These are phyloP conservation scores for Pogonus chalceus DNA, from an alignment of 1,140 invertebrate species.

Conservation along the genomic window DNA sequence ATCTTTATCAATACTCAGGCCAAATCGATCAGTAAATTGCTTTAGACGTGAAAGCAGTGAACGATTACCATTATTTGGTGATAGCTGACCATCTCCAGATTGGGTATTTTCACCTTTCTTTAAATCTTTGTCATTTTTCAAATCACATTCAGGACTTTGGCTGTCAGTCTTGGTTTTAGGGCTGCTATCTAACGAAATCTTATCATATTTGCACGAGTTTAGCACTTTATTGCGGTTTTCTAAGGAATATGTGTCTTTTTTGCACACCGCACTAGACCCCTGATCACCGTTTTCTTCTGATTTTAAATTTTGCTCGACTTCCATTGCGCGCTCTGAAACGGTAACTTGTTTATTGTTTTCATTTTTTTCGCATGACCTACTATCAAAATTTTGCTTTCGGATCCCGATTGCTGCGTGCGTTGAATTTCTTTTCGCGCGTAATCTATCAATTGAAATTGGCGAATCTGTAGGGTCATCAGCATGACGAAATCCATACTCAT, in stretches of 20 bases:
- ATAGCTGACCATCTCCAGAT: not conserved
- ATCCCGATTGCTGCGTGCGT: not conserved
- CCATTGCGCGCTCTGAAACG: not conserved
- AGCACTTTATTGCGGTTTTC: not conserved
- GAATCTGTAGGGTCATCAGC: not conserved
- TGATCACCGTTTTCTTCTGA: not conserved
- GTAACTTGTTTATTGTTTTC: not conserved
- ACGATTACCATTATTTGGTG: constrained; percentile 9
- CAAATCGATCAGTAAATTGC: constrained; percentile 31
- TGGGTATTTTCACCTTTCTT: not conserved
- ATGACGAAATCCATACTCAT: not conserved
- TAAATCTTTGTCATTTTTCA: constrained; percentile 12
- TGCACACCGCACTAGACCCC: not conserved
- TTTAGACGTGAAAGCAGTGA: constrained; percentile 28
- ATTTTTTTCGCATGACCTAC: constrained; percentile 1
- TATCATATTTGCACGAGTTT: not conserved
- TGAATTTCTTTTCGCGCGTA: not conserved
- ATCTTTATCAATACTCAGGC: constrained; percentile 28
- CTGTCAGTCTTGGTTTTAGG: not conserved
- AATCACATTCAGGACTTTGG: constrained; percentile 11
- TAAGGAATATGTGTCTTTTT: not conserved
- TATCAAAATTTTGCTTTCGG: not conserved
- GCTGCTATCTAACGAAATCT: not conserved
- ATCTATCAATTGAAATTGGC: not conserved
- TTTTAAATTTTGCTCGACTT: not conserved